Base-by-base conservation (phyloP, 2,888 invertebrate genomes). In the Phytoseiulus persimilis region DNA sequence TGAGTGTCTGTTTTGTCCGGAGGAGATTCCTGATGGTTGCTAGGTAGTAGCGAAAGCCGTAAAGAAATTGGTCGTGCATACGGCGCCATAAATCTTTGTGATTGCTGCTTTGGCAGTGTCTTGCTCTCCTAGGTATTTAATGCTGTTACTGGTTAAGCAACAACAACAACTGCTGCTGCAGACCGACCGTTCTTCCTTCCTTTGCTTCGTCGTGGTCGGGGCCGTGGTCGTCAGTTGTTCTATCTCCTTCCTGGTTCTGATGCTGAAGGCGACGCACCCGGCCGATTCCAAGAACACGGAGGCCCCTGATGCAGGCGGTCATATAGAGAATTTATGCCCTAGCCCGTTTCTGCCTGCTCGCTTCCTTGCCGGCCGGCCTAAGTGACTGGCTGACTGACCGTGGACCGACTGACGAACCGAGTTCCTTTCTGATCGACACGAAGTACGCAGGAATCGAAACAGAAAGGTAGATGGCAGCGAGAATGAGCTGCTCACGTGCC, bases 41-140 rank as follows among this genome's bases (percentile, higher is more conserved):
- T 65, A 65, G 65, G 65, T 18, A 28, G 65, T 28, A 65, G 65
- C 65, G 28, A 65, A 65, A 65, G 65, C 65, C 65, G 65, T 65
- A 65, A 65, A 65, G 65, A 65, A 65, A 65, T 65, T 65, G 65
- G 65, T 65, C 65, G 65, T 65, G 65, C 65, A 65, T 65, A 65
- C 65, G 65, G 65, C 65, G 65, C 65, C 65, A 65, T 65, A 65
- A 65, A 65, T 65, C 65, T 65, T 65, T 65, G 65, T 65, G 65
- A 65, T 65, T 65, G 65, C 65, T 65, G 18, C 65, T 23, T 65
- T 65, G 65, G 65, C 65, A 65, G 65, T 65, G 65, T 65, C 65
- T 65, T 65, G 65, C 65, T 65, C 65, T 65, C 65, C 65, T 2
- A 65, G 65, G 65, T 65, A 65, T 65, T 65, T 65, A 65, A 65